Conservation (phyloP, 2,113 vertebrate species). For the Plotosus lineatus region DNA sequence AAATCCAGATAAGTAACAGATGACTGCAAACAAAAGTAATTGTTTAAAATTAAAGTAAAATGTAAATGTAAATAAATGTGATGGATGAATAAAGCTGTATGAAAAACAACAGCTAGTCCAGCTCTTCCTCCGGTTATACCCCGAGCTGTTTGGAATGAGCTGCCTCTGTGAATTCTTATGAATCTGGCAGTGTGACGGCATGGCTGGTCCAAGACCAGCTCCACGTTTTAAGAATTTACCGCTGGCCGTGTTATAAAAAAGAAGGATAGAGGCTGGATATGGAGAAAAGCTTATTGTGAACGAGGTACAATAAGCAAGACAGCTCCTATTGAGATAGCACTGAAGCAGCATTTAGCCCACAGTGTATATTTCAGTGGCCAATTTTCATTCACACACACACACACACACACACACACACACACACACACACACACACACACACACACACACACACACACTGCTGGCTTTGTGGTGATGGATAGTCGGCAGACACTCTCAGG, state of each 20-base stretch:
- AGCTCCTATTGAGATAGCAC: slow-evolving; percentile 78
- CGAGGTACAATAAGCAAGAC: slow-evolving; percentile 79
- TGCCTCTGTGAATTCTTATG: not conserved
- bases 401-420: slow-evolving; percentile 60
- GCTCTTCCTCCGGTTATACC: not conserved
- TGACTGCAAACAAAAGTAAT: too few species aligned
- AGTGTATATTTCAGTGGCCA: slow-evolving; percentile 71
- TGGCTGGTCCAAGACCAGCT: not conserved
- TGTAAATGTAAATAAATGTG: not conserved
- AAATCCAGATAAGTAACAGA: not conserved
- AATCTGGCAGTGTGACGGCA: not conserved
- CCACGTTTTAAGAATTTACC: not conserved
- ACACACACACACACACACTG: slow-evolving; percentile 71
- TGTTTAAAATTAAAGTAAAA: too few species aligned
- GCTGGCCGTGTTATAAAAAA: slow-evolving; percentile 45
- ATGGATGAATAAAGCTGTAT: not conserved
- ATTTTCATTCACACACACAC: slow-evolving; percentile 60
- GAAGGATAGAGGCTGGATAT: slow-evolving; percentile 34
- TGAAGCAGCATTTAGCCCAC: slow-evolving; percentile 73
- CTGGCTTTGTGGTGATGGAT: slow-evolving; percentile 70
- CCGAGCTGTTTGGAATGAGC: not conserved
- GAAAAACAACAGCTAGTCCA: not conserved
- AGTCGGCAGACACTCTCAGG: slow-evolving; percentile 60
- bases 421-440: slow-evolving; percentile 64
- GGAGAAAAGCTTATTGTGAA: slow-evolving; percentile 78